phyloP scores from a whole-genome alignment of 2,888 invertebrate species.

The Conomelus anceps region DNA sequence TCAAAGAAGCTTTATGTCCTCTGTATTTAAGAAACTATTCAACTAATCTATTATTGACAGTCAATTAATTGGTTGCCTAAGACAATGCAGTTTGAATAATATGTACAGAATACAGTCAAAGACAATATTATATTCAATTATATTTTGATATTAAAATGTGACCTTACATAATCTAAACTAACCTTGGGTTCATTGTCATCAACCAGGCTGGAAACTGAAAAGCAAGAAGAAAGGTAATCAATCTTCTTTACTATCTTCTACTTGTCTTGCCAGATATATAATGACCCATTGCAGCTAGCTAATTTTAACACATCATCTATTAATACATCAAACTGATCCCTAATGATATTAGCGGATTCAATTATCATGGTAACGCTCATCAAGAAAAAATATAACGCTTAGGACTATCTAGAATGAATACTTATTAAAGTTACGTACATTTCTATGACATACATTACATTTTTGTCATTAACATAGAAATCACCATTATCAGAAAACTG shows the following conservation, averaged over 20 bases:
- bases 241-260: too few species aligned
- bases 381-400: too few species aligned
- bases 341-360: too few species aligned
- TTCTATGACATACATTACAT: too few species aligned
- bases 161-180: background rate
- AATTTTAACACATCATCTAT: background rate
- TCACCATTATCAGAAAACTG: too few species aligned
- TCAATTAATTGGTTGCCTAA: background rate
- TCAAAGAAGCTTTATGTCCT: background rate
- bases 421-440: too few species aligned
- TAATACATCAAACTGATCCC: too few species aligned
- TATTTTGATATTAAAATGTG: background rate
- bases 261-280: background rate
- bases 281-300: background rate
- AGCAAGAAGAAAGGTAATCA: background rate
- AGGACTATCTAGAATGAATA: too few species aligned
- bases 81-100: background rate
- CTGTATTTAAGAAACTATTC: too few species aligned
- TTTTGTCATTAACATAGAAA: too few species aligned
- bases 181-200: background rate
- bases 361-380: too few species aligned
- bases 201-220: too few species aligned
- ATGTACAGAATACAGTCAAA: background rate
- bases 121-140: background rate
- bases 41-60: background rate